These are phyloP conservation scores for Melieria crassipennis DNA, from an alignment of 2,888 invertebrate genomes.

Conservation along the genomic window DNA sequence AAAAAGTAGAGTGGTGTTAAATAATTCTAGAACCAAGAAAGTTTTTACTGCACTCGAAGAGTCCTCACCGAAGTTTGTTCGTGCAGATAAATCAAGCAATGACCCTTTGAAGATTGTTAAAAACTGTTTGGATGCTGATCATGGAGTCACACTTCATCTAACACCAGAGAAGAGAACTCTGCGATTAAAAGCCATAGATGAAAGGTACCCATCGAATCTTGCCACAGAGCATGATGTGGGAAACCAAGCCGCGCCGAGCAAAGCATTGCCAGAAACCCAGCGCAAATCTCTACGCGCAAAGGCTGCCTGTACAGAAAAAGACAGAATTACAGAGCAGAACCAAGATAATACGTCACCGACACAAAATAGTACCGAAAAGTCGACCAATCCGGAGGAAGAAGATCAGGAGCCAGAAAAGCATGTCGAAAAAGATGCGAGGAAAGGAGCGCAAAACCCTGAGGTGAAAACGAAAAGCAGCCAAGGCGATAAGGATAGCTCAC, in stretches of 20 bases:
- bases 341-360: not conserved
- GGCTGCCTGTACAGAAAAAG: not conserved
- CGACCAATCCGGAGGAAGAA: not conserved
- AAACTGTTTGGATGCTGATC: too few relatives aligned
- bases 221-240: not conserved
- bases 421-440: not conserved
- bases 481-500: too few relatives aligned
- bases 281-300: not conserved
- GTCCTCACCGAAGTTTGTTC: too few relatives aligned
- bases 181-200: not conserved
- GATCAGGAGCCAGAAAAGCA: not conserved
- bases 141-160: not conserved
- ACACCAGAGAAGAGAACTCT: not conserved
- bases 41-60: too few relatives aligned
- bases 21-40: too few relatives aligned
- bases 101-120: too few relatives aligned
- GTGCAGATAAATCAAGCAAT: too few relatives aligned
- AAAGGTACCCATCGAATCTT: not conserved
- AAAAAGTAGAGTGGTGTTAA: too few relatives aligned
- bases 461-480: not conserved
- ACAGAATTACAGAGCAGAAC: conserved; percentile 9
- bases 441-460: not conserved
- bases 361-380: not conserved
- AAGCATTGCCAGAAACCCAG: not conserved
- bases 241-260: not conserved